A percentile compares a stretch with the other conserved stretches of the same genome.
Conservation (phyloP, 2,797 vertebrate genomes). For the Acrocephalus scirpaceus region DNA sequence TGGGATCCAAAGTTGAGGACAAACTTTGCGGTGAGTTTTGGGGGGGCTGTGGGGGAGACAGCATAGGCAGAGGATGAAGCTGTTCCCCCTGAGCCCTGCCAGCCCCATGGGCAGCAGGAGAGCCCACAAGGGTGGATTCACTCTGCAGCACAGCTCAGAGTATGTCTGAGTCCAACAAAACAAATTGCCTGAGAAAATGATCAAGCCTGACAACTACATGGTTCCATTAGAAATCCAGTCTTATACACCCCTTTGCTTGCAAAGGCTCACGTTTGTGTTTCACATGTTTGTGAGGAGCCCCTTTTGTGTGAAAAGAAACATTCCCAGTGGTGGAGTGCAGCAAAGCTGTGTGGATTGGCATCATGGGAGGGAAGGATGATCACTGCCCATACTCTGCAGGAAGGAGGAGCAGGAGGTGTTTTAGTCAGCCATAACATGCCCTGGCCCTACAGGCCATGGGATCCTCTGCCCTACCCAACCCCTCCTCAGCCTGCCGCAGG, state of each 20-base stretch:
- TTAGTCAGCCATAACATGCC: neutral
- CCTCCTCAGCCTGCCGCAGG: neutral
- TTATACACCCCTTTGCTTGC: neutral
- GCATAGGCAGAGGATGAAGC: neutral
- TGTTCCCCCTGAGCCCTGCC: too few species aligned
- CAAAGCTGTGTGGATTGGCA: fast-evolving
- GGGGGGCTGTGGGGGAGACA: neutral
- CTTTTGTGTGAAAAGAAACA: neutral
- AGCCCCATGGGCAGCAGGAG: neutral
- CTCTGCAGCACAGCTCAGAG: neutral
- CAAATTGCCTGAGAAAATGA: neutral
- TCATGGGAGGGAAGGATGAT: neutral
- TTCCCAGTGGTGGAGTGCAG: neutral
- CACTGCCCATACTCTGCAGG: fast-evolving
- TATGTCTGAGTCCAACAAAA: neutral
- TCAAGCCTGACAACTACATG: neutral
- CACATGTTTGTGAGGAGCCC: neutral
- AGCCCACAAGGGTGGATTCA: neutral
- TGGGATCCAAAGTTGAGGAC: neutral
- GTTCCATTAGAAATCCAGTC: neutral
- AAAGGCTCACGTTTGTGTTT: neutral
- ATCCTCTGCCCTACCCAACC: neutral
- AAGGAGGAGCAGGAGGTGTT: neutral
- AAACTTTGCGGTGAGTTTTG: neutral
- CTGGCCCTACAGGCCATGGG: fast-evolving